Evolutionary conservation across 1,140 invertebrate species (phyloP), one percentile per base, ranked within the genome.

Genomic region (Ostrea edulis): DNA sequence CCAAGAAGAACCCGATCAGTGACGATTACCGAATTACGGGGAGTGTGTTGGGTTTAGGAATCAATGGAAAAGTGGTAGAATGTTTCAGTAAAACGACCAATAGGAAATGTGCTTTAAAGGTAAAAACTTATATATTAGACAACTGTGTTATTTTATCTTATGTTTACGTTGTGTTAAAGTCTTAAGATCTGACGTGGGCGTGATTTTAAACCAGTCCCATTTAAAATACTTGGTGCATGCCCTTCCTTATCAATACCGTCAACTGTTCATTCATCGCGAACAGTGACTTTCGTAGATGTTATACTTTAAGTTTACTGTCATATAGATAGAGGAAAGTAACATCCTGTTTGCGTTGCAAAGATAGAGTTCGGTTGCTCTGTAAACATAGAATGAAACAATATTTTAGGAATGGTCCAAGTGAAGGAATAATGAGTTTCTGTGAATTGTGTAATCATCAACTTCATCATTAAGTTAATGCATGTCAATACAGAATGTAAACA

Each of bases 11-110:
- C 55, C 96, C 97, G 25, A 97, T 99, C 90, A 97, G 97, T 52
- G 97, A 98, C 87, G 98, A 99, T 95, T 99, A 99, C 94, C 97
- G 97, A 94, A 98, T 99, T 91, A 98, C 98, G n/a, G 97, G 97
- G 93, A 98, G 97, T 84, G 98, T 99, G 17, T 96, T 99, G 65
- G 99, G 99, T n/a, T 96, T 99, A 51, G 99, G 99, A 20, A 99
- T 99, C 90, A 99, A 99, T 95, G 99, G 99, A 58, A 99, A 99
- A 96, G 96, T 96, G 53, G 95, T 96, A 58, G 96, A 96, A 91
- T 95, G 95, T 92, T 97, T 96, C 90, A 96, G 96, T 29, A 97
- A 96, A 90, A 95, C 95, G 84, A 97, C 96, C 12, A 96, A 96
- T 91, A 95, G 97, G 91, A 98, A 98, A 94, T 98, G 96, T 95